A percentile compares a stretch with the other conserved stretches of the same genome.
These are phyloP conservation scores for Nasonia vitripennis DNA, from an alignment of 1,140 invertebrate species.

Conservation along the genomic window DNA sequence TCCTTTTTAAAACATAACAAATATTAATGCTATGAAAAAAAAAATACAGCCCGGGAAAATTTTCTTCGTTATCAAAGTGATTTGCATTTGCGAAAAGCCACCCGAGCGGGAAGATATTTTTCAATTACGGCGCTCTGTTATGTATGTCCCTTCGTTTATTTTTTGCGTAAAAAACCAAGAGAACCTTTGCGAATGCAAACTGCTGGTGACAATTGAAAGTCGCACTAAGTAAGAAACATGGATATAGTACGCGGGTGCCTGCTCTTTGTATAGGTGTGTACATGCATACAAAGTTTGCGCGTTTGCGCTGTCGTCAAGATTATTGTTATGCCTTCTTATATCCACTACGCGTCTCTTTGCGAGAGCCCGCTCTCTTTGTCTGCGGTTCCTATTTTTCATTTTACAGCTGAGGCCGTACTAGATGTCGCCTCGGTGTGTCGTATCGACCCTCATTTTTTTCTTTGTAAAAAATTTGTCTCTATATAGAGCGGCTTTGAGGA, in stretches of 20 bases:
- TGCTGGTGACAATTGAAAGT: background rate
- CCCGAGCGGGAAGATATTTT: background rate
- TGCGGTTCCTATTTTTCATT: constrained; percentile 8
- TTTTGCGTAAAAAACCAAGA: background rate
- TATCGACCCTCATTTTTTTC: constrained; percentile 5
- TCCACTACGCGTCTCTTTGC: background rate
- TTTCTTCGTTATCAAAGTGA: background rate
- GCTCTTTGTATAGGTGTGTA: background rate
- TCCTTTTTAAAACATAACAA: no score
- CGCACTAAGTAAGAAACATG: constrained; percentile 18
- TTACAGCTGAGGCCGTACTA: background rate
- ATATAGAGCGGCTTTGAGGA: background rate
- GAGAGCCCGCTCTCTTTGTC: background rate
- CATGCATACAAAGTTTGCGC: background rate
- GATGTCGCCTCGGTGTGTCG: background rate
- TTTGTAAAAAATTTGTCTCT: background rate
- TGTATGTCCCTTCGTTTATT: background rate
- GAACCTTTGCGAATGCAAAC: constrained; percentile 1
- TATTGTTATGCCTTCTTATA: constrained; percentile 1
- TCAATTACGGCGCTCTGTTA: background rate
- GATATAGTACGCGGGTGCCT: background rate
- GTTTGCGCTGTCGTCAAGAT: constrained; percentile 8
- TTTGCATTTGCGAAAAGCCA: background rate
- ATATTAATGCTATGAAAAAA: background rate
- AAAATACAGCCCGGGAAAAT: background rate